Evolutionary conservation across 2,113 vertebrate genomes (phyloP).

Genomic region (Taxidea taxus): DNA sequence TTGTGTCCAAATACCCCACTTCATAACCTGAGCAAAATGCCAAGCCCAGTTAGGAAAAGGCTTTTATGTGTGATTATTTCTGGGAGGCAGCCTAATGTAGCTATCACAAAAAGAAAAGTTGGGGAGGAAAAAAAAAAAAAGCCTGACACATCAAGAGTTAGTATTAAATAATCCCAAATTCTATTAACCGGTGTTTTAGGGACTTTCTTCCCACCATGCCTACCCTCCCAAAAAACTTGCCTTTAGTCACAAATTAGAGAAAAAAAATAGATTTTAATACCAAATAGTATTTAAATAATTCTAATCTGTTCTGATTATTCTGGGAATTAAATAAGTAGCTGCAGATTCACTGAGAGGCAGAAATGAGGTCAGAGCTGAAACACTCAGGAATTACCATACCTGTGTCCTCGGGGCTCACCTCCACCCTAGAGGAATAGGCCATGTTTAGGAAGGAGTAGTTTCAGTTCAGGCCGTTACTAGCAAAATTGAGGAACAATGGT

Average conservation of each 20-base stretch:
- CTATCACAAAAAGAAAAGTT: not conserved
- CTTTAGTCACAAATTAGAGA: not conserved
- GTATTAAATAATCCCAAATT: not conserved
- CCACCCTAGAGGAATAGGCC: not conserved
- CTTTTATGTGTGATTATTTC: not conserved
- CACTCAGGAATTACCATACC: too few species aligned
- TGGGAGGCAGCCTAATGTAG: not conserved
- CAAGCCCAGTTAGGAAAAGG: not conserved
- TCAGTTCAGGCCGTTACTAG: not conserved
- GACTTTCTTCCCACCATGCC: not conserved
- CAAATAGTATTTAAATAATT: not conserved
- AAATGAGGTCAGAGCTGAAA: not conserved
- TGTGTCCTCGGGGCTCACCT: not conserved
- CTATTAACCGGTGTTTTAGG: too few species aligned
- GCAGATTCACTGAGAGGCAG: not conserved
- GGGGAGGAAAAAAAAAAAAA: not conserved
- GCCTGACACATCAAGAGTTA: not conserved
- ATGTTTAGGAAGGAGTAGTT: rapidly evolving
- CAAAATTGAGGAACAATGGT: not conserved
- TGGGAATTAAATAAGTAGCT: not conserved
- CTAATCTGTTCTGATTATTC: not conserved
- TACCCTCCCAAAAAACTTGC: not conserved
- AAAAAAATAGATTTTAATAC: not conserved
- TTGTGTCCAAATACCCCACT: too few species aligned
- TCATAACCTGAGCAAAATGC: not conserved